Base-by-base conservation (phyloP, 1,140 invertebrate genomes). In the Panagrolaimus sp. region DNA sequence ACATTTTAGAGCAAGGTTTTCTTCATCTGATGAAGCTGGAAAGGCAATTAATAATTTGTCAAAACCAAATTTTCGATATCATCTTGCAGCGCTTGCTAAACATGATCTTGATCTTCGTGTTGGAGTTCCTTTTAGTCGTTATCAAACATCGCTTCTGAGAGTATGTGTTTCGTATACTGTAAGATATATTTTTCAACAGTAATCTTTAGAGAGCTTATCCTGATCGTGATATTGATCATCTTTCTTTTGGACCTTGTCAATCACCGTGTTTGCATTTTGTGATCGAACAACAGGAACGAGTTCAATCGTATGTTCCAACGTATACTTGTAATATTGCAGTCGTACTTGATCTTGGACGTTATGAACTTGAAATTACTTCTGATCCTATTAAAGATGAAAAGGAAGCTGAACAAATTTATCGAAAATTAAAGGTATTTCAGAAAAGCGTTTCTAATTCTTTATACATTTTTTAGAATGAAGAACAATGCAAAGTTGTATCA, bases 161-260 rank as follows among this genome's bases (percentile, higher is more conserved):
- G 51, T 57, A 57, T 9, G 14, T 20, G n/a, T 25, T 27, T 57
- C 11, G 11, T 2, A 14, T 5, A 23, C 27, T 57, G 51, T 20
- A 13, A 8, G 8, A 11, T 20, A 25, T 13, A 25, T 11, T 57
- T 25, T n/a, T n/a, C n/a, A n/a, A 57, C 16, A 20, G 11, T 23
- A 23, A n/a, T 16, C 5, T 8, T 57, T 57, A 57, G 51, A 14
- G 51, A 5, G 9, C 20, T 25, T 27, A 20, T 11, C 20, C 93
- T 45, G 92, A 98, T 86, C 86, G 98, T 68, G 95, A 98, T 85
- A 92, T 93, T 9, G 91, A 91, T 0, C 87, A 97, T 8, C 96
- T 99, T 78, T 97, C 94, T 0, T 99, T 93, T 84, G 96, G 96
- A 0, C 96, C 96, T 1, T 99, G 96, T 81, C 96, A 98, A 87